These are phyloP conservation scores for Neosalanx taihuensis DNA, from an alignment of 2,797 vertebrate species.

Conservation along the genomic window DNA sequence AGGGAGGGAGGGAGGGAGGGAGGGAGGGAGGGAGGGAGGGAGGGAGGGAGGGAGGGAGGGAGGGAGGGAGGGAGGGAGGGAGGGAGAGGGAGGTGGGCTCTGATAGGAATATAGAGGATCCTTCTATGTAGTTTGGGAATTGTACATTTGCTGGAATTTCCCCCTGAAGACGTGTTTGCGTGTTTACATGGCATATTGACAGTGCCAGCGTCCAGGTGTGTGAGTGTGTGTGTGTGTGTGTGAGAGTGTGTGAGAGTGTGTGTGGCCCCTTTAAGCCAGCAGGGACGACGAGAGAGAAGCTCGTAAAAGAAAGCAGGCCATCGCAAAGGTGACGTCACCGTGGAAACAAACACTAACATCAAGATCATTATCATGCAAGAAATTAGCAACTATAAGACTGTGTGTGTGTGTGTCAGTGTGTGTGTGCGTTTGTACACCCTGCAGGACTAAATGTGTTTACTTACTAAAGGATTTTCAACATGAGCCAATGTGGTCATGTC, in stretches of 20 bases:
- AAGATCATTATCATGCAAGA: conserved; percentile 69
- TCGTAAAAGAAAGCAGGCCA: conserved; percentile 53
- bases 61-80: no score
- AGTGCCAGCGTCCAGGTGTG: neutral
- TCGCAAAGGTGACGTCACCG: conserved; percentile 75
- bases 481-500: conserved; percentile 56
- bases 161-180: conserved; percentile 26
- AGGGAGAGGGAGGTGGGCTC: no score
- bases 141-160: conserved; percentile 56
- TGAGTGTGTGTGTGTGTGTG: conserved; percentile 11
- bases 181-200: neutral
- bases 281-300: conserved; percentile 35
- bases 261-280: conserved; percentile 26
- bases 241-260: conserved; percentile 5
- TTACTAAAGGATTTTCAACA: neutral
- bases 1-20: no score
- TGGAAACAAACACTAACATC: conserved; percentile 78
- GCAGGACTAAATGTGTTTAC: no score
- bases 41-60: no score
- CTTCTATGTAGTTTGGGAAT: conserved; percentile 30
- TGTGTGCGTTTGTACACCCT: neutral
- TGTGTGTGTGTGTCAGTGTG: neutral
- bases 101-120: neutral
- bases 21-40: no score
- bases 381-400: conserved; percentile 20